Evolutionary conservation across 2,797 vertebrate species (phyloP).

Genomic region (Neoniphon sammara): DNA sequence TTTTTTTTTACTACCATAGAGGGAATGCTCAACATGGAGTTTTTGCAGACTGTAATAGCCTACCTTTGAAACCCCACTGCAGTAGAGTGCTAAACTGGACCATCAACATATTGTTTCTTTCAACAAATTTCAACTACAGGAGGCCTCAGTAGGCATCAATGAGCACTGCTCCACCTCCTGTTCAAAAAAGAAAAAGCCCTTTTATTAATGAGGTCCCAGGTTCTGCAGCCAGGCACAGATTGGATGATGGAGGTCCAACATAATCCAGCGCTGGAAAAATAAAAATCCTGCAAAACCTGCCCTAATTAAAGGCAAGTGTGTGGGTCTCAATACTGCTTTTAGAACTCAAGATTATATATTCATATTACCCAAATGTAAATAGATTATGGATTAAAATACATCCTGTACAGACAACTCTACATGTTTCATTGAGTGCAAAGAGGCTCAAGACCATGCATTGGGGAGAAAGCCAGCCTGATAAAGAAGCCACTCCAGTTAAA

Average conservation of each 20-base stretch:
- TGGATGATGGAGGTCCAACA: not conserved
- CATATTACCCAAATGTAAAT: not conserved
- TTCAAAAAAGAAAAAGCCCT: slow-evolving; percentile 34
- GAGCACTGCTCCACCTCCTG: slow-evolving; percentile 25
- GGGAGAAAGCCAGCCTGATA: slow-evolving; percentile 11
- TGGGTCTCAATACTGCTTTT: not conserved
- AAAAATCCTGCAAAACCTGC: not conserved
- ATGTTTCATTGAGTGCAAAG: not conserved
- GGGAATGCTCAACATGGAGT: not conserved
- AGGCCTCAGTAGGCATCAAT: slow-evolving; percentile 19
- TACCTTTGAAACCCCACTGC: slow-evolving; percentile 29
- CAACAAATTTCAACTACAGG: slow-evolving; percentile 39
- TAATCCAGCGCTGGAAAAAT: not conserved
- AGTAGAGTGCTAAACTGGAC: slow-evolving; percentile 32
- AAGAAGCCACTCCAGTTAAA: slow-evolving; percentile 19
- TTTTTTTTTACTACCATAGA: not conserved
- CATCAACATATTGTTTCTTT: slow-evolving; percentile 34
- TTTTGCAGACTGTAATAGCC: slow-evolving; percentile 20
- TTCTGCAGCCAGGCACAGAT: not conserved
- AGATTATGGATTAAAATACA: not conserved
- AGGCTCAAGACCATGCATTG: slow-evolving; percentile 6
- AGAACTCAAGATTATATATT: not conserved
- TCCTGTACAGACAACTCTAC: not conserved
- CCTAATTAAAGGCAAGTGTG: not conserved
- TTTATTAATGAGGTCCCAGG: slow-evolving; percentile 24